Percentiles rank a stretch among this genome's conserved stretches.
Evolutionary conservation across 2,888 invertebrate species (phyloP).

Genomic region (Dryomyza anilis): DNA sequence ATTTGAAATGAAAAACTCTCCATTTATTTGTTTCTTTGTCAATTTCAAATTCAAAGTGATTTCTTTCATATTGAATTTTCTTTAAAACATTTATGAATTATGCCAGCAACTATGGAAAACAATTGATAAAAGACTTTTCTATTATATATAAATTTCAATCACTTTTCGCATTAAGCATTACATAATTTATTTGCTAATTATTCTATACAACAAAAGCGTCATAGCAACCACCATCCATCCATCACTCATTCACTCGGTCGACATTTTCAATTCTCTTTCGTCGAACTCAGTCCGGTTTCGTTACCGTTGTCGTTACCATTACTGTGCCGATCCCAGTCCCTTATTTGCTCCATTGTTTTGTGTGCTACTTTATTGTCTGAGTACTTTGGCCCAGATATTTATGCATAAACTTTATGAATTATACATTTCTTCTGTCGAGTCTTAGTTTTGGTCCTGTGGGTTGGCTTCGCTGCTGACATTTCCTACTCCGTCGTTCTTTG

Average conservation of each 20-base stretch:
- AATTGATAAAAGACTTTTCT: no score
- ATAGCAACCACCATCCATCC: neutral
- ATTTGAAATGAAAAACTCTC: no score
- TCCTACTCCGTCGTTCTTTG: neutral
- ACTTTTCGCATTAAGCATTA: no score
- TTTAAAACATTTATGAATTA: no score
- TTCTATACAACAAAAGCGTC: neutral
- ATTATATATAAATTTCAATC: no score
- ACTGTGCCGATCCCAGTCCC: neutral
- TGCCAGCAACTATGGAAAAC: no score
- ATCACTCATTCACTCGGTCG: conserved; percentile 16
- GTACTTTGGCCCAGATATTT: conserved; percentile 14
- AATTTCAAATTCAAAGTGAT: no score
- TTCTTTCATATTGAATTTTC: no score
- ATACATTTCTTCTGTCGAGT: conserved; percentile 26
- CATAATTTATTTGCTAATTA: no score
- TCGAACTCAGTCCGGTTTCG: neutral
- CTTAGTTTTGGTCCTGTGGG: conserved; percentile 9
- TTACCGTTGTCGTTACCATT: neutral
- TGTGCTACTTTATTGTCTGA: neutral
- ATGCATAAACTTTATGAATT: conserved; percentile 15
- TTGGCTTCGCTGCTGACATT: conserved; percentile 37
- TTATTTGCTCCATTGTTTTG: neutral
- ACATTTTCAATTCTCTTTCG: conserved; percentile 2
- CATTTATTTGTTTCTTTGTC: no score